Base-by-base conservation (phyloP, 1,140 invertebrate species). In the Cotesia chilonis region DNA sequence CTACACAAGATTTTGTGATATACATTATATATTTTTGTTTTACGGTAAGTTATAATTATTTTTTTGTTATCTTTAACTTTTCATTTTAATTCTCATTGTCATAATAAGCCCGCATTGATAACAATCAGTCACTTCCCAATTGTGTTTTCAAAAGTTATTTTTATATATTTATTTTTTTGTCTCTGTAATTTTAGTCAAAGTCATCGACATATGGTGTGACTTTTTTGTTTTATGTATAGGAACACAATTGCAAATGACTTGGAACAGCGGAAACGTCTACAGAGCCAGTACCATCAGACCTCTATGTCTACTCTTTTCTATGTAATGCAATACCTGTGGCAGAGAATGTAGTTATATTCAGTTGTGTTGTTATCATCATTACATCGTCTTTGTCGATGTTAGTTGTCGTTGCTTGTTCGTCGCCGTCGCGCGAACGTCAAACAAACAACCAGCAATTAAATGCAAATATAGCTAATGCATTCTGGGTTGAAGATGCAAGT, bases 361-460 rank as follows among this genome's bases (percentile, higher is more conserved):
- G 41, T 47, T 47, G 41, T 47, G 10, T 47, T 47, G 41, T 47
- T 9, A 47, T 47, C 41, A 47, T 47, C 41, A 47, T 47, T 47
- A 47, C 41, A 47, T 47, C 41, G 6, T 47, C 41, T 47, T 47
- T 47, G 41, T 47, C 41, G 41, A 9, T 47, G 41, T 47, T 47
- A 47, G 41, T 47, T 47, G 41, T 47, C 41, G 41, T 47, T 47
- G 41, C 6, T 20, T 35, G 28, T 17, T 61, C 59, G 20, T 61
- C 10, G 74, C 73, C 77, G 78, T 80, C 78, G 78, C 80, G 79
- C 79, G 80, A 82, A 85, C 80, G 83, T 85, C 84, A 83, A 84
- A 85, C 83, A 85, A 85, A 85, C 84, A 85, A 85, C 84, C 83
- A 81, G 80, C 83, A 85, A 85, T 85, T 85, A 85, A 85, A 85